Base-by-base conservation (phyloP, 1,140 invertebrate genomes). In the Luehdorfia chinensis region DNA sequence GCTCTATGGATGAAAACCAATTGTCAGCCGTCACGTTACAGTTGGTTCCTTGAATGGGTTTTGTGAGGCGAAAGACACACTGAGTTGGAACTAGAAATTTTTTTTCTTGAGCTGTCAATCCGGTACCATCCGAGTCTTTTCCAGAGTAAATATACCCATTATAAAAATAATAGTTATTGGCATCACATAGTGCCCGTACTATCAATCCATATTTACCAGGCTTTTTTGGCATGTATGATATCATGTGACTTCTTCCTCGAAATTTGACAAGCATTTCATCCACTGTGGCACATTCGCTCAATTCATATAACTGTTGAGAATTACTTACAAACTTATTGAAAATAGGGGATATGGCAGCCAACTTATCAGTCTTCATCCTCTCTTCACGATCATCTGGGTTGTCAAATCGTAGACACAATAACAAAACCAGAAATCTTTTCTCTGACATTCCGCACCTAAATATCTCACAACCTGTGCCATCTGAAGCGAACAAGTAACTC, bases 261-360 rank as follows among this genome's bases (percentile, higher is more conserved):
- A 65, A 65, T 21, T 47, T 39, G 8, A 65, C 39, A 39, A 60
- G 33, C 60, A 77, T 85, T 62, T 88, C 81, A 61, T 88, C 84
- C 18, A 87, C 18, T 1, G 47, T 50, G 23, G 56, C 41, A 21
- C 30, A 49, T 53, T 55, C 46, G 32, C 49, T 39, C 46, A 50
- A 31, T 51, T 50, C 45, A 18, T 65, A 59, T 13, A 50, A 16
- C 33, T 55, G 34, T 55, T 71, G 57, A 55, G 59, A 75, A 57
- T 86, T 80, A 11, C 47, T 41, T 19, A 87, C 53, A 64, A 83
- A 75, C 33, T 53, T 68, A 11, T 73, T 50, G 48, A 76, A 84
- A 34, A 76, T 63, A 30, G 49, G 43, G 15, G 63, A 66, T 45
- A 75, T 63, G 2, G 63, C 57, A 45, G 71, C 59, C 45, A 66